Percentiles rank a stretch among this genome's conserved stretches.
Conservation (phyloP, 2,888 invertebrate genomes). For the Trissolcus brochymenae region DNA sequence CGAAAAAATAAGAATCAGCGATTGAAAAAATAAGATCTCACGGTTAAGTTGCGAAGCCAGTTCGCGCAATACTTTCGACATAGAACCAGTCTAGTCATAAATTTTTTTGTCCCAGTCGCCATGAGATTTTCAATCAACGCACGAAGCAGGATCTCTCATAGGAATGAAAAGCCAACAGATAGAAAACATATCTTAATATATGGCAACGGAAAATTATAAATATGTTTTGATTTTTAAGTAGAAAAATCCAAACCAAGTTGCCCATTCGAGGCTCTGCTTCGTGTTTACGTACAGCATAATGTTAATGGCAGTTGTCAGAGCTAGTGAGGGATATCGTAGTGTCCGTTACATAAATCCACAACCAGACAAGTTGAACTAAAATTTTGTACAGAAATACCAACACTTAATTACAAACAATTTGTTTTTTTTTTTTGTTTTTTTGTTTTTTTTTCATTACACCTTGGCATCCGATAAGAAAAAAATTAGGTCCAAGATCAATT, state of each 20-base stretch:
- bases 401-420: constrained; percentile 17
- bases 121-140: constrained; percentile 8
- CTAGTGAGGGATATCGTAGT: constrained; percentile 14
- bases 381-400: constrained; percentile 33
- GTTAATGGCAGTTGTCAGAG: constrained; percentile 35
- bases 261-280: not conserved
- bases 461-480: too few species aligned
- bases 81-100: constrained; percentile 20
- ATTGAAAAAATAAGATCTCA: constrained; percentile 17
- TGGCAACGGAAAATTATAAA: too few species aligned
- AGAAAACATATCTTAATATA: not conserved
- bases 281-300: constrained; percentile 7
- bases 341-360: constrained; percentile 14
- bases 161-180: not conserved
- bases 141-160: not conserved
- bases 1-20: not conserved
- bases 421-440: too few species aligned
- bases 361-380: constrained; percentile 13
- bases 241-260: not conserved
- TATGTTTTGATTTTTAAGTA: too few species aligned
- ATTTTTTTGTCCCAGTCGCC: not conserved
- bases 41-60: constrained; percentile 18
- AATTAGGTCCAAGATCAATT: too few species aligned
- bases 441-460: too few species aligned
- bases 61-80: constrained; percentile 22